phyloP scores from a whole-genome alignment of 2,113 vertebrate genomes.

The Rhinogobius similis region DNA sequence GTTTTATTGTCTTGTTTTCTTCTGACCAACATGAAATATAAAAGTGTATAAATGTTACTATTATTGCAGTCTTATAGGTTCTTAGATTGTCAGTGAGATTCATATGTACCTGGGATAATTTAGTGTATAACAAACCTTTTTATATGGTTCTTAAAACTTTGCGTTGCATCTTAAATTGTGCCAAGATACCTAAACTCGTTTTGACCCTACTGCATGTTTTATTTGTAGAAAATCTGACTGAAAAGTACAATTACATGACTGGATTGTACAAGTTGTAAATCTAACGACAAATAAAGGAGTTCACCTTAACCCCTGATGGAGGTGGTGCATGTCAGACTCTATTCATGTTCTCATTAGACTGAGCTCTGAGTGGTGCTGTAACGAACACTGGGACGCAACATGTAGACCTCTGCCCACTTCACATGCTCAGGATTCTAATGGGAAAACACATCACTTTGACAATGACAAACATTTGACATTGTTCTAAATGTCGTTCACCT shows the following conservation, averaged over 20 bases:
- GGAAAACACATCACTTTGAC: slow-evolving; percentile 25
- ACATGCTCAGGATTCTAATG: slow-evolving; percentile 17
- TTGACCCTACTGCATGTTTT: background rate
- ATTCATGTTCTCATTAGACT: slow-evolving; percentile 57
- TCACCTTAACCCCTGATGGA: background rate
- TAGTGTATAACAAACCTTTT: too few species aligned
- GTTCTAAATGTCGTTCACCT: background rate
- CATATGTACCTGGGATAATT: too few species aligned
- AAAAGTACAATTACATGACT: slow-evolving; percentile 2
- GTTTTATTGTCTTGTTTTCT: too few species aligned
- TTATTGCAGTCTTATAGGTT: too few species aligned
- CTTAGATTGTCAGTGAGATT: too few species aligned
- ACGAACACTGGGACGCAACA: slow-evolving; percentile 47
- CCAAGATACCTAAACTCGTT: background rate
- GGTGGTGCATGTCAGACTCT: slow-evolving; percentile 40
- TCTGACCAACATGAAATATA: too few species aligned
- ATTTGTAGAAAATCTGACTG: too few species aligned
- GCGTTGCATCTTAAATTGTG: too few species aligned
- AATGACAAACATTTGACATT: slow-evolving; percentile 10
- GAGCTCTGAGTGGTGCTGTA: slow-evolving; percentile 39
- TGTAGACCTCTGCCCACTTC: slow-evolving; percentile 20
- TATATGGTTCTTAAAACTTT: too few species aligned
- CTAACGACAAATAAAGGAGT: background rate
- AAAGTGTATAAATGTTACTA: too few species aligned
- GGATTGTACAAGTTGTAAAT: slow-evolving; percentile 23